Evolutionary conservation across 1,140 invertebrate genomes (phyloP).

Genomic region (Zaprionus camerounensis): DNA sequence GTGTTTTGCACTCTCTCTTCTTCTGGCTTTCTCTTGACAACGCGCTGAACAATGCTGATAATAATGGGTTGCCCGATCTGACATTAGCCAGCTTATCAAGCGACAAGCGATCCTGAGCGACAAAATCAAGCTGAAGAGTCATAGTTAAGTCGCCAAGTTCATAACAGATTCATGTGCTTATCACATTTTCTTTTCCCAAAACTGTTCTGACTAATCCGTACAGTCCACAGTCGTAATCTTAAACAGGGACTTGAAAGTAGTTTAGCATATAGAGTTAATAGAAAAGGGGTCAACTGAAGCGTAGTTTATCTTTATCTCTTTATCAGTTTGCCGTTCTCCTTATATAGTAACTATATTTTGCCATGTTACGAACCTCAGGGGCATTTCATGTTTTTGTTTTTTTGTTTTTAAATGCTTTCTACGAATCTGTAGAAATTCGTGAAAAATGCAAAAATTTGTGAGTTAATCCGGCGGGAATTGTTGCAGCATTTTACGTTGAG

Average conservation of each 20-base stretch:
- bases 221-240: slow-evolving; percentile 12
- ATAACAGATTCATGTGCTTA: slow-evolving; percentile 33
- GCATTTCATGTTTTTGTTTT: slow-evolving; percentile 9
- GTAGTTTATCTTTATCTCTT: slow-evolving; percentile 8
- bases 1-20: neutral
- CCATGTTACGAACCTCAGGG: neutral
- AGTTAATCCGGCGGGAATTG: slow-evolving; percentile 45
- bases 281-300: slow-evolving; percentile 3
- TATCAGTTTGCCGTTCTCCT: neutral
- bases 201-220: slow-evolving; percentile 63
- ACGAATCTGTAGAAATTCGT: slow-evolving; percentile 52
- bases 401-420: slow-evolving; percentile 66
- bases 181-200: slow-evolving; percentile 27
- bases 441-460: slow-evolving; percentile 47
- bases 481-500: slow-evolving; percentile 31
- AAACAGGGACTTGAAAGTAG: neutral
- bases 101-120: slow-evolving; percentile 37
- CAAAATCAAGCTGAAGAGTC: slow-evolving; percentile 14
- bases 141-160: neutral
- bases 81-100: slow-evolving; percentile 40
- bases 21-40: slow-evolving; percentile 43
- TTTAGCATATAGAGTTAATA: neutral
- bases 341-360: neutral
- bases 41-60: slow-evolving; percentile 32
- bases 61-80: slow-evolving; percentile 48